Evolutionary conservation across 2,113 vertebrate genomes (phyloP).

Genomic region (Procavia capensis): DNA sequence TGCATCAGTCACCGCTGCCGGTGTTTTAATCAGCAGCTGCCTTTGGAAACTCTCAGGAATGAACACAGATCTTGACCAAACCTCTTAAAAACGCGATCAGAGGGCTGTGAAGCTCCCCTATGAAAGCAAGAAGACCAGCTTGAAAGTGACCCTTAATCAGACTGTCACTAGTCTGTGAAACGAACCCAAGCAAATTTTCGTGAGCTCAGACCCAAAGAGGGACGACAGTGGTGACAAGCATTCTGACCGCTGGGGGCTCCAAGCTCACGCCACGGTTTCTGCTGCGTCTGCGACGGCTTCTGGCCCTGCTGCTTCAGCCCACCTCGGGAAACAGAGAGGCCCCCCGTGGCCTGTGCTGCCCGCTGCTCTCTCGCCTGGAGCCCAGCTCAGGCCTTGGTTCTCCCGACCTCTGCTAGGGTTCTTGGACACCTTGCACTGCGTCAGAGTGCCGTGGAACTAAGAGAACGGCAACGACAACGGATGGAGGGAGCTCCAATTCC

Average conservation of each 20-base stretch:
- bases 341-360: rapidly evolving
- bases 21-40: conserved; percentile 86
- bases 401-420: neutral
- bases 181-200: conserved; percentile 48
- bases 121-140: conserved; percentile 62
- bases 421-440: neutral
- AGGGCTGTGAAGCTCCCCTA: conserved; percentile 77
- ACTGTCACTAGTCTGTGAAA: conserved; percentile 62
- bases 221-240: rapidly evolving
- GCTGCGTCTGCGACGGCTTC: neutral
- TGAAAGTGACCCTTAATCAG: conserved; percentile 65
- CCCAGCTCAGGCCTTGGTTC: neutral
- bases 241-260: rapidly evolving
- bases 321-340: neutral
- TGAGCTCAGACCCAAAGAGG: neutral
- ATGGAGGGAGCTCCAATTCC: neutral
- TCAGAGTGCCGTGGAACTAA: no score
- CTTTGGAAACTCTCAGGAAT: conserved; percentile 80
- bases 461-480: no score
- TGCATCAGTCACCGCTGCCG: conserved; percentile 81
- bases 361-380: neutral
- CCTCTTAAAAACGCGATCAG: conserved; percentile 70
- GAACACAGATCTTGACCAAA: conserved; percentile 76
- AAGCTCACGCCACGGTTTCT: rapidly evolving
- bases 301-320: neutral